Conservation (phyloP, 1,140 invertebrate genomes). For the roundworm (Caenorhabditis elegans) region DNA sequence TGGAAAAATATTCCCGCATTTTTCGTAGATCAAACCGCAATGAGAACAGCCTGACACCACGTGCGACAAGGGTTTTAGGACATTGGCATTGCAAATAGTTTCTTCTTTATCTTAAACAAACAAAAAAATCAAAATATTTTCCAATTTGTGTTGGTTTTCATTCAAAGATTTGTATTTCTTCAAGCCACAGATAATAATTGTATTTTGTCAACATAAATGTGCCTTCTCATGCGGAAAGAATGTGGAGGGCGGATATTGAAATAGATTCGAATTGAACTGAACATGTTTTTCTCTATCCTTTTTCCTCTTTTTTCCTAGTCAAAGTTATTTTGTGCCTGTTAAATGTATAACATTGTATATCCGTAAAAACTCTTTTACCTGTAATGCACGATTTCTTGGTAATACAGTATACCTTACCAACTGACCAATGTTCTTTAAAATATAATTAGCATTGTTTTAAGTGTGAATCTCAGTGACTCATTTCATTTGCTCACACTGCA, state of each 20-base stretch:
- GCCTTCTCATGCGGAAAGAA: conserved; percentile 18
- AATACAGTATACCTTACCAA: too few relatives aligned
- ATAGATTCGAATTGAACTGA: conserved; percentile 4
- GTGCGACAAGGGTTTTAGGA: neutral
- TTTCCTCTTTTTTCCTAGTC: neutral
- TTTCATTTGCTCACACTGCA: neutral
- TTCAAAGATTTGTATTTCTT: neutral
- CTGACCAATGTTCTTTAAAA: too few relatives aligned
- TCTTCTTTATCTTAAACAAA: neutral
- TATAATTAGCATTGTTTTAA: too few relatives aligned
- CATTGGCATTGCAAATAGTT: neutral
- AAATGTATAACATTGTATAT: too few relatives aligned
- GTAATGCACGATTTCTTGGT: too few relatives aligned
- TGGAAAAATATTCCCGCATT: too few relatives aligned
- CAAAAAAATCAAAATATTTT: neutral
- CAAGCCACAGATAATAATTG: conserved; percentile 5
- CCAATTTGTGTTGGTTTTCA: neutral
- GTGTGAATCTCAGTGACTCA: conserved; percentile 19
- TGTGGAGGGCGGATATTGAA: conserved; percentile 12
- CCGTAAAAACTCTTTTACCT: too few relatives aligned
- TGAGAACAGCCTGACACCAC: too few relatives aligned
- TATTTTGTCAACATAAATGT: neutral
- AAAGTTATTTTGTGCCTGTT: neutral
- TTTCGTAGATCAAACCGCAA: too few relatives aligned
- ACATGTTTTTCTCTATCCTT: neutral